A percentile compares a stretch with the other conserved stretches of the same genome.
Conservation (phyloP, 1,140 invertebrate genomes). For the Helicoverpa armigera region DNA sequence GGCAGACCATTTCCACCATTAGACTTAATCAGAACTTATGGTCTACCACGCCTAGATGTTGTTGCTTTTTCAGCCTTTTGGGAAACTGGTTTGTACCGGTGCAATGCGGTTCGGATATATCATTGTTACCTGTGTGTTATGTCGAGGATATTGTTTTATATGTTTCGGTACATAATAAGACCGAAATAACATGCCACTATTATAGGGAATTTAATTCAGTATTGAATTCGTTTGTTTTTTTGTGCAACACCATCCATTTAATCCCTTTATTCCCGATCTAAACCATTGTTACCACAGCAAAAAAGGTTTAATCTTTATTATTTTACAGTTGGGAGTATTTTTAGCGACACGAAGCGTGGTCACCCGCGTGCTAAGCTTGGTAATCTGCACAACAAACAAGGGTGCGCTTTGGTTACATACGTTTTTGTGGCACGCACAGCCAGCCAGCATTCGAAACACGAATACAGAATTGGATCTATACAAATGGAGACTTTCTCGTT, state of each 20-base stretch:
- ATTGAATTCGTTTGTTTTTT: too few relatives aligned
- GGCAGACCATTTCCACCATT: conserved; percentile 50
- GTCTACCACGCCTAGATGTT: conserved; percentile 48
- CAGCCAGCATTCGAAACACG: neutral
- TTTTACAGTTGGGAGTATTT: neutral
- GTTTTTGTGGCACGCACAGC: conserved; percentile 50
- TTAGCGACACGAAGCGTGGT: conserved; percentile 17
- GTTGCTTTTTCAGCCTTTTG: conserved; percentile 42
- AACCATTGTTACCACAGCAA: too few relatives aligned
- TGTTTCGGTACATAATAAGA: too few relatives aligned
- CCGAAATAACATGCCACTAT: too few relatives aligned
- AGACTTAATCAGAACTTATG: conserved; percentile 63
- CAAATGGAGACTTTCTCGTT: neutral
- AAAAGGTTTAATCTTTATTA: conserved; percentile 15
- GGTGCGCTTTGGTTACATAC: conserved; percentile 52
- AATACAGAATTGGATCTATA: neutral
- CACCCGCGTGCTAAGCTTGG: conserved; percentile 47
- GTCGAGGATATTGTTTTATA: neutral
- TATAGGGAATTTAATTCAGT: too few relatives aligned
- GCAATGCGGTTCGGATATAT: conserved; percentile 24
- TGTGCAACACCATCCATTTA: neutral
- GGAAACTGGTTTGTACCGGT: conserved; percentile 50
- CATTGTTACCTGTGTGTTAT: neutral
- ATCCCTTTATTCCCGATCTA: too few relatives aligned
- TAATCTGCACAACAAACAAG: conserved; percentile 67